Base-by-base conservation (phyloP, 2,888 invertebrate species). In the Alloplasta piceator region DNA sequence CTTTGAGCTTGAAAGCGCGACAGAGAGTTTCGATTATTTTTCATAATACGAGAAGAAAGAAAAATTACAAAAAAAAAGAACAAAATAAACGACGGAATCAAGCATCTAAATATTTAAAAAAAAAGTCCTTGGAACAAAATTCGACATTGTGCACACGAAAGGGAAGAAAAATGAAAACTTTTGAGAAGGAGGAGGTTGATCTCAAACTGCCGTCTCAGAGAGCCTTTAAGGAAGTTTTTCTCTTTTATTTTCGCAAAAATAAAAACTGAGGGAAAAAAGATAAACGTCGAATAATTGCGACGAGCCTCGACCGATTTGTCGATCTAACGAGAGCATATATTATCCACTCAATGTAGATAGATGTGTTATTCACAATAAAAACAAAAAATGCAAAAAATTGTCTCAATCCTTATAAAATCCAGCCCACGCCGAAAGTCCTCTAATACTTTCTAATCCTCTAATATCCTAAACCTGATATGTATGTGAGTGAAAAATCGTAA, bases 111-210 rank as follows among this genome's bases (percentile, higher is more conserved):
- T 12, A 71, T 71, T 74, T n/a, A 63, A 39, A 58, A 60, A 68
- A 52, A 61, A 39, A 83, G 73, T 16, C 48, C 52, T 82, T 70
- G 73, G 48, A 36, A 41, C 64, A 48, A 78, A 77, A 78, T 74
- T 74, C 64, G 61, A 68, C 46, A 64, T 76, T 77, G 78, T 85
- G 81, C 83, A 82, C 83, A 79, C 78, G 39, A 64, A 38, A 66
- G 14, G 38, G 41, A n/a, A 38, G 55, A 41, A 36, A 58, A 71
- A 10, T 38, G 48, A 80, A 46, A 78, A 71, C 61, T 78, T 84
- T 87, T 85, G 82, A 85, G 43, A 14, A 52, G 74, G 84, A 86
- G 67, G 84, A 85, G 85, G 82, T 86, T 77, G 85, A 85, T 87
- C 86, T 86, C 83, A 83, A 84, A 82, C 58, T 72, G 83, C 75